Conservation (phyloP, 2,888 invertebrate genomes). For the Sarcophaga subvicina region DNA sequence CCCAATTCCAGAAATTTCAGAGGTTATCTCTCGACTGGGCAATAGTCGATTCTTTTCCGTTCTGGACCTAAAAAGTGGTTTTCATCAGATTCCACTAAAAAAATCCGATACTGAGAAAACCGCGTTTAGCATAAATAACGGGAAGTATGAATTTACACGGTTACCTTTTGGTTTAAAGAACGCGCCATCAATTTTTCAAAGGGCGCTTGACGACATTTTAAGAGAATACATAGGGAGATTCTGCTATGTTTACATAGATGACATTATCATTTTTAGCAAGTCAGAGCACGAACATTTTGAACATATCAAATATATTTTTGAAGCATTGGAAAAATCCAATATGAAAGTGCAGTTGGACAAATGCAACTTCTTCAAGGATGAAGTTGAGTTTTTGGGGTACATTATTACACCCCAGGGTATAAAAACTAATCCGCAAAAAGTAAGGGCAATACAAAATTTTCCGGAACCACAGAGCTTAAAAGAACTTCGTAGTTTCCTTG, state of each 20-base stretch:
- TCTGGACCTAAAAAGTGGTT: conserved; percentile 32
- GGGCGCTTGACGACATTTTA: conserved; percentile 51
- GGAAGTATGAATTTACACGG: conserved; percentile 33
- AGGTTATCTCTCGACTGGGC: conserved; percentile 29
- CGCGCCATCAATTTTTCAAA: conserved; percentile 41
- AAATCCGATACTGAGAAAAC: conserved; percentile 55
- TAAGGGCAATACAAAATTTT: conserved; percentile 56
- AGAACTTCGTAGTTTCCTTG: conserved; percentile 63
- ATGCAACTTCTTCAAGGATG: conserved; percentile 15
- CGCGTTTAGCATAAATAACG: conserved; percentile 32
- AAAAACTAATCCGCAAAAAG: conserved; percentile 48
- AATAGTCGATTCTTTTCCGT: conserved; percentile 40
- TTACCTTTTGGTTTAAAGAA: conserved; percentile 39
- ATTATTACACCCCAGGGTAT: conserved; percentile 18
- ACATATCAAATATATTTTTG: conserved; percentile 1
- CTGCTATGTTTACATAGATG: conserved; percentile 53
- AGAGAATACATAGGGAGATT: conserved; percentile 27
- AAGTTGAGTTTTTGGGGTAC: conserved; percentile 32
- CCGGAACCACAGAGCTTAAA: conserved; percentile 49
- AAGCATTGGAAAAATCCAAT: conserved; percentile 50
- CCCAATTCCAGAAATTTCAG: no score
- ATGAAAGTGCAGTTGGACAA: conserved; percentile 33
- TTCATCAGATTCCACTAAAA: conserved; percentile 59
- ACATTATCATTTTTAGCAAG: conserved; percentile 40
- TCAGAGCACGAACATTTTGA: conserved; percentile 35